Conservation (phyloP, 2,888 invertebrate genomes). For the Ophioninae sp. region DNA sequence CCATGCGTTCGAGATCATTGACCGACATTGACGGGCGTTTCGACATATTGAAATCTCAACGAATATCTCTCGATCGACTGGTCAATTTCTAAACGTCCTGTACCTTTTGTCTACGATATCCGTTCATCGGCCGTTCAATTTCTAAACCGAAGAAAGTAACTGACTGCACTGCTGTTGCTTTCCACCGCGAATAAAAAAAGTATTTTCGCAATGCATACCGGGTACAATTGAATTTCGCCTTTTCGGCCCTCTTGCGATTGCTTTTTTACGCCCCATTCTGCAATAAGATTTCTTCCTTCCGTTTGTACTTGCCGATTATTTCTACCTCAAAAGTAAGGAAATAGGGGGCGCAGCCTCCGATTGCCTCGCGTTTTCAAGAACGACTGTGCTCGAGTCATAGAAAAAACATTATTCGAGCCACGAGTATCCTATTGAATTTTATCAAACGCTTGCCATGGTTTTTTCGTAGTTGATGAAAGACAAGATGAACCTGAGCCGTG, state of each 20-base stretch:
- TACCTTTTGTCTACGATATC: not conserved
- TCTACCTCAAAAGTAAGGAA: no score
- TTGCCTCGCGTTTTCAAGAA: no score
- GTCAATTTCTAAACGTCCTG: no score
- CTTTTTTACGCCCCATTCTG: no score
- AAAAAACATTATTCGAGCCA: not conserved
- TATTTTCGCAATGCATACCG: no score
- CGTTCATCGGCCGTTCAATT: not conserved
- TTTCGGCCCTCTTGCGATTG: no score
- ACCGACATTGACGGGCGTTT: not conserved
- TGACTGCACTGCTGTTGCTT: not conserved
- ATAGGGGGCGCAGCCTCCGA: no score
- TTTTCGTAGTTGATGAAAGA: conserved; percentile 91
- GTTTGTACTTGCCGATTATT: no score
- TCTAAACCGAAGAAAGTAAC: not conserved
- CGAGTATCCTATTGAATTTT: not conserved
- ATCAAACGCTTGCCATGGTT: conserved; percentile 19
- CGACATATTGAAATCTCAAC: not conserved
- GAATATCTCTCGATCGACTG: no score
- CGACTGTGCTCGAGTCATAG: not conserved
- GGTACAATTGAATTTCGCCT: no score
- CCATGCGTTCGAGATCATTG: not conserved
- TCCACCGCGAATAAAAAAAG: no score
- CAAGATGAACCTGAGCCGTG: conserved; percentile 92
- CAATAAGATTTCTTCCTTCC: no score